Evolutionary conservation across 2,888 invertebrate genomes (phyloP).

Genomic region (Agriopis leucophaearia): DNA sequence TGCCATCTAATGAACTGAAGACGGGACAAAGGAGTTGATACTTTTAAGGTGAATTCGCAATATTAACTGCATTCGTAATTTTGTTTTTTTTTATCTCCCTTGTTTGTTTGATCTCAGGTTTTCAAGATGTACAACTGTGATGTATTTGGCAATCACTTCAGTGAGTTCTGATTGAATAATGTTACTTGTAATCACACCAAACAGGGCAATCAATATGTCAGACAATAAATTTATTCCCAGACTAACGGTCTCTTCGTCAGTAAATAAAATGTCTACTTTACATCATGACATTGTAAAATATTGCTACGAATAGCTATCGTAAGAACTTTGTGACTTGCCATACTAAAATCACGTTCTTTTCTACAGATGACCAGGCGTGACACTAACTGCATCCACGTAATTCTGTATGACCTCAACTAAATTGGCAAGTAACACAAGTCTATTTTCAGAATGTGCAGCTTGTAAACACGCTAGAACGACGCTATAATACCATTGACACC

Average conservation of each 20-base stretch:
- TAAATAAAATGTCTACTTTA: background rate
- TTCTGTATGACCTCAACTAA: slow-evolving; percentile 60
- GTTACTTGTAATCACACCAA: slow-evolving; percentile 16
- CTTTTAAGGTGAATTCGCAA: no score
- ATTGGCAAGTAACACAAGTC: slow-evolving; percentile 66
- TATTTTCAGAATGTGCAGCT: slow-evolving; percentile 57
- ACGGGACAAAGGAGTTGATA: no score
- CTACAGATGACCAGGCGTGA: slow-evolving; percentile 12
- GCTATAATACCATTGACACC: slow-evolving; percentile 35
- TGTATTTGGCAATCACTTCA: background rate
- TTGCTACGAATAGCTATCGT: background rate
- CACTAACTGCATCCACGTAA: slow-evolving; percentile 29
- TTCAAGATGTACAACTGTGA: background rate
- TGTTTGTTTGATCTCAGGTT: no score
- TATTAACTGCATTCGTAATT: no score
- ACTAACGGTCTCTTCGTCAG: background rate
- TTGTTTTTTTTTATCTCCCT: no score
- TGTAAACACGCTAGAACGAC: slow-evolving; percentile 35
- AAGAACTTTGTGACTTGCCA: background rate
- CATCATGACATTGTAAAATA: background rate
- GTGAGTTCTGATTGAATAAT: slow-evolving; percentile 1
- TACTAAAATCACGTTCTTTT: background rate
- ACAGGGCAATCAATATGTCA: slow-evolving; percentile 15
- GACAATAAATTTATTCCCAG: background rate
- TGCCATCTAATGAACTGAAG: no score